Percentiles rank a stretch among this genome's conserved stretches.
Conservation (phyloP, 2,888 invertebrate species). For the Ariolimax columbianus region DNA sequence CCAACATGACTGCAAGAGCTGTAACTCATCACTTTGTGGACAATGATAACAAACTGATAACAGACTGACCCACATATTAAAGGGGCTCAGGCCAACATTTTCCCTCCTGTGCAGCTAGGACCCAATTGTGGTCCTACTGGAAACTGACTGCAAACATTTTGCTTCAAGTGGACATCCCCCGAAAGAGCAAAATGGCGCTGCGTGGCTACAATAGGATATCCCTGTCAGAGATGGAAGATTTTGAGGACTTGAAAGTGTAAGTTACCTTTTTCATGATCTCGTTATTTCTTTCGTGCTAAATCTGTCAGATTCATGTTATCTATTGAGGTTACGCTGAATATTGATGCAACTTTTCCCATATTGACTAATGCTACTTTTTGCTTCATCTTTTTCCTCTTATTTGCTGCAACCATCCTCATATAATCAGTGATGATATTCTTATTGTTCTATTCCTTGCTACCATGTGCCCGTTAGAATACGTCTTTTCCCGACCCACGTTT, state of each 20-base stretch:
- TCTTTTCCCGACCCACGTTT: no score
- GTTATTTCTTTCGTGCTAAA: no score
- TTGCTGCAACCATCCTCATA: no score
- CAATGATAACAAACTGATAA: background rate
- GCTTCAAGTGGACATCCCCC: constrained; percentile 26
- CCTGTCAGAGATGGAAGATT: constrained; percentile 59
- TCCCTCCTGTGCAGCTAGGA: background rate
- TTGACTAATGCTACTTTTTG: no score
- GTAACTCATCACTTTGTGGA: background rate
- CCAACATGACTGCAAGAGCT: background rate
- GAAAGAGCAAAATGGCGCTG: constrained; percentile 52
- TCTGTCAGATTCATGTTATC: no score
- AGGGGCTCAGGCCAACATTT: background rate
- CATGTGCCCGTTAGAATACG: no score
- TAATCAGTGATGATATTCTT: no score
- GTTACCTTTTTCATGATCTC: constrained; percentile 11
- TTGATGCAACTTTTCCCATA: no score
- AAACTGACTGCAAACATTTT: constrained; percentile 35
- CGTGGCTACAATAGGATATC: constrained; percentile 60
- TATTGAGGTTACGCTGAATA: no score
- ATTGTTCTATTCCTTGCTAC: no score
- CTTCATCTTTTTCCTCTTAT: no score
- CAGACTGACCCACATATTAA: background rate
- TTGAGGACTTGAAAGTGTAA: constrained; percentile 58
- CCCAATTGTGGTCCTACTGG: constrained; percentile 9